These are phyloP conservation scores for Eucidaris tribuloides DNA, from an alignment of 35 echinoderm and acorn worm species.

Conservation along the genomic window DNA sequence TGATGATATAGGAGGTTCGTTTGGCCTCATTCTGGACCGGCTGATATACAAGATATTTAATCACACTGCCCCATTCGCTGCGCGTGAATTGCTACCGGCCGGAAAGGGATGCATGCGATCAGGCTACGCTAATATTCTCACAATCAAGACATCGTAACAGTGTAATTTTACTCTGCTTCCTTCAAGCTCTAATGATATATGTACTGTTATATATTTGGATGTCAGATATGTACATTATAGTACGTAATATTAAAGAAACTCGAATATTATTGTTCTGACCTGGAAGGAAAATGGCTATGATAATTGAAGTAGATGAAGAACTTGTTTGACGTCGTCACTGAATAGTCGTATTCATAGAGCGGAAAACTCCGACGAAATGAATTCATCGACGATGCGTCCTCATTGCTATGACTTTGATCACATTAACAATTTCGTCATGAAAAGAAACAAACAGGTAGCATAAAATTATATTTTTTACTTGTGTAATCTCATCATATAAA, in stretches of 20 bases:
- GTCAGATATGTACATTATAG: no score
- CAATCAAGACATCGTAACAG: not conserved
- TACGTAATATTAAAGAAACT: not conserved
- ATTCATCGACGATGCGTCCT: not conserved
- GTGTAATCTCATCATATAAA: no score
- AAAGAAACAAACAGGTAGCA: no score
- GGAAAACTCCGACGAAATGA: constrained; percentile 57
- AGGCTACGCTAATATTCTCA: no score
- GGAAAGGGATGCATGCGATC: no score
- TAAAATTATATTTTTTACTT: no score
- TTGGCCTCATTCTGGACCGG: no score
- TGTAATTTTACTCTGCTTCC: not conserved
- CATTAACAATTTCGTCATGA: constrained; percentile 34
- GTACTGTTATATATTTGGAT: not conserved
- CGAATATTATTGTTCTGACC: constrained; percentile 28
- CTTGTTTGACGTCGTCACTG: constrained; percentile 63
- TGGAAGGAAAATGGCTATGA: constrained; percentile 82
- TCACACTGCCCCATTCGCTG: no score
- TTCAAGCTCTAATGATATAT: not conserved
- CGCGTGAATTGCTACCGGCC: no score
- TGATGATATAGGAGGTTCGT: no score
- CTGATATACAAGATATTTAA: no score
- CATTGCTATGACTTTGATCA: constrained; percentile 41
- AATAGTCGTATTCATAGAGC: constrained; percentile 88
- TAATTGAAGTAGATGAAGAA: constrained; percentile 96